Base-by-base conservation (phyloP, 2,888 invertebrate species). In the Tachina grossa region DNA sequence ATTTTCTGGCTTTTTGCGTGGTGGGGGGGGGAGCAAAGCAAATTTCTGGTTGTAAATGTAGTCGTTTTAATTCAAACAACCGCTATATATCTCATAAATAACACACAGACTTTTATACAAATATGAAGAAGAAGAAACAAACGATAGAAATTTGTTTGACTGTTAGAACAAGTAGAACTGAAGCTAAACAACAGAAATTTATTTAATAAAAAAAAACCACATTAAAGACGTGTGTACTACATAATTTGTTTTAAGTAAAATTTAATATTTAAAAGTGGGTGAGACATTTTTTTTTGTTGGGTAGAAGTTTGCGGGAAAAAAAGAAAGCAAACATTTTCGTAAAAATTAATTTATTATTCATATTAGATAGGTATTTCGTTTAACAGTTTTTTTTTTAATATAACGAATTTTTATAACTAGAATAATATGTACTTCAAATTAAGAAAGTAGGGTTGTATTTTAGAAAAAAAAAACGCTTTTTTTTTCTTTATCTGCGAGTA, bases 61-160 rank as follows among this genome's bases (percentile, higher is more conserved):
- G 59, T 55, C 53, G 59, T 53, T 72, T 72, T 59, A 51, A 72
- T 66, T 59, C 78, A 83, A 79, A 74, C 57, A 69, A 74, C 78
- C 79, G 82, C 82, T 83, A 31, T 6, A 31, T 31, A 83, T 76
- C 71, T 47, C 49, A 49, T 16, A 77, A 22, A 61, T 68, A 57
- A 16, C 47, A 63, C 31, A 63, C 61, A n/a, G 16, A n/a, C 22
- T 72, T 53, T 11, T 53, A 10, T 53, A 41, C 41, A 43, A 41
- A 43, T 16, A 14, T 5, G 1, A 31, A 59, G 9, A 74, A 43
- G 45, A 41, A 47, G 9, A 13, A 45, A 45, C 6, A 45, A 59
- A 47, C 47, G n/a, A 43, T 61, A 75, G 59, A 68, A 81, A 75
- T 81, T 75, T 68, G 51, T 81, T 74, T 81, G 81, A 68, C 75